A percentile compares a stretch with the other conserved stretches of the same genome.
Conservation (phyloP, 2,797 vertebrate species). For the Merluccius polli region DNA sequence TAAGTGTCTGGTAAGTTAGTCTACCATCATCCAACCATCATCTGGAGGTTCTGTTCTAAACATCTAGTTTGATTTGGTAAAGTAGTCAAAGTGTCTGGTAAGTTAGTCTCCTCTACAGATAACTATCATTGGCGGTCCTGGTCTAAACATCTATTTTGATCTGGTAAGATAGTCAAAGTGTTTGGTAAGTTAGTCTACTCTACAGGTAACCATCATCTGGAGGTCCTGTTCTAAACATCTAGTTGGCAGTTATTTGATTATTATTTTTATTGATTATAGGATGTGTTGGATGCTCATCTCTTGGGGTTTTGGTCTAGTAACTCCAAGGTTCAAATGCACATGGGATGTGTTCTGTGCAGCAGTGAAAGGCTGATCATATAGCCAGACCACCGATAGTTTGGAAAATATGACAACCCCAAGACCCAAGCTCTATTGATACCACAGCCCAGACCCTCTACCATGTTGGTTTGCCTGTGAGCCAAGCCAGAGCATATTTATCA, state of each 20-base stretch:
- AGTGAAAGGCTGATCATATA: slow-evolving; percentile 36
- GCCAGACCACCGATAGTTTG: slow-evolving; percentile 54
- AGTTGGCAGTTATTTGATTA: not conserved
- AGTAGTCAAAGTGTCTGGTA: no score
- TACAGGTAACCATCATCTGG: slow-evolving; percentile 1
- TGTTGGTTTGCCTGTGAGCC: slow-evolving; percentile 54
- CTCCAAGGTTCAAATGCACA: not conserved
- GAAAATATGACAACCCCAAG: slow-evolving; percentile 54
- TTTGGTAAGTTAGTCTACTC: not conserved
- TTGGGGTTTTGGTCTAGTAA: not conserved
- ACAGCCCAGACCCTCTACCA: slow-evolving; percentile 46
- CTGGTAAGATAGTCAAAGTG: not conserved
- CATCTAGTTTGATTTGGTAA: no score
- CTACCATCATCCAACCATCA: not conserved
- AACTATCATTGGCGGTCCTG: not conserved
- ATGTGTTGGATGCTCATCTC: not conserved
- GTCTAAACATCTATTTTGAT: not conserved
- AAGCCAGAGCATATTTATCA: slow-evolving; percentile 68
- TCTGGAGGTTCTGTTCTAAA: no score
- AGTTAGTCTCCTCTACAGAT: not conserved
- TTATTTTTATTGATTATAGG: not conserved
- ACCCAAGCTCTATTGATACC: not conserved
- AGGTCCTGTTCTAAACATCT: slow-evolving; percentile 4
- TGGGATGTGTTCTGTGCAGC: not conserved
- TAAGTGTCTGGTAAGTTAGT: not conserved